Evolutionary conservation across 2,888 invertebrate species (phyloP).

Genomic region (Dioctria rufipes): DNA sequence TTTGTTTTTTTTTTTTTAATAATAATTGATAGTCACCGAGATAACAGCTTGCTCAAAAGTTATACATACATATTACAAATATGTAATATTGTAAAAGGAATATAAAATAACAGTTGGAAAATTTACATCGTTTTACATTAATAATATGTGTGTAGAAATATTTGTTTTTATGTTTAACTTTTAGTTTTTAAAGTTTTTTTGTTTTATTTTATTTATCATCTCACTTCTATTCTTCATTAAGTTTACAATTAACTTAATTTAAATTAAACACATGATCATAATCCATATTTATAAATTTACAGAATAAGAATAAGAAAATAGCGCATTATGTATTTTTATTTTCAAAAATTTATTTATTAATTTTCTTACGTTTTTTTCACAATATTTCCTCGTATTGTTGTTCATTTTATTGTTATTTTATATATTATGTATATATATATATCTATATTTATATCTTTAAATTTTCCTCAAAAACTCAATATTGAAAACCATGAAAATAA

Average conservation of each 20-base stretch:
- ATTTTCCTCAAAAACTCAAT: neutral
- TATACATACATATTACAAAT: slow-evolving; percentile 19
- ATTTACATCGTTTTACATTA: neutral
- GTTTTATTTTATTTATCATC: neutral
- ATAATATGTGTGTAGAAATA: too few relatives aligned
- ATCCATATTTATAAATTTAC: slow-evolving; percentile 56
- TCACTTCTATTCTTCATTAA: neutral
- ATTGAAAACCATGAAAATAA: neutral
- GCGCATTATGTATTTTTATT: slow-evolving; percentile 40
- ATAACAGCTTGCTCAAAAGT: slow-evolving; percentile 11
- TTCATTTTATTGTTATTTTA: too few relatives aligned
- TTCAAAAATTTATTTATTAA: slow-evolving; percentile 34
- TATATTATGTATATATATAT: slow-evolving; percentile 10
- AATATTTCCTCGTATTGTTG: too few relatives aligned
- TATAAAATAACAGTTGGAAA: slow-evolving; percentile 27
- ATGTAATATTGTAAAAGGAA: neutral
- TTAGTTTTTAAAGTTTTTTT: neutral
- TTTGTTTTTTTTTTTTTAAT: too few relatives aligned
- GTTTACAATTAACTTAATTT: neutral
- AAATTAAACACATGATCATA: neutral
- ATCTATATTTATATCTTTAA: neutral
- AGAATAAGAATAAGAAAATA: slow-evolving; percentile 60
- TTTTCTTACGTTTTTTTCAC: slow-evolving; percentile 19
- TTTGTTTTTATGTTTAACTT: neutral
- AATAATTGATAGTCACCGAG: slow-evolving; percentile 6